Evolutionary conservation across 2,113 vertebrate genomes (phyloP).

Genomic region (Channa maculata): DNA sequence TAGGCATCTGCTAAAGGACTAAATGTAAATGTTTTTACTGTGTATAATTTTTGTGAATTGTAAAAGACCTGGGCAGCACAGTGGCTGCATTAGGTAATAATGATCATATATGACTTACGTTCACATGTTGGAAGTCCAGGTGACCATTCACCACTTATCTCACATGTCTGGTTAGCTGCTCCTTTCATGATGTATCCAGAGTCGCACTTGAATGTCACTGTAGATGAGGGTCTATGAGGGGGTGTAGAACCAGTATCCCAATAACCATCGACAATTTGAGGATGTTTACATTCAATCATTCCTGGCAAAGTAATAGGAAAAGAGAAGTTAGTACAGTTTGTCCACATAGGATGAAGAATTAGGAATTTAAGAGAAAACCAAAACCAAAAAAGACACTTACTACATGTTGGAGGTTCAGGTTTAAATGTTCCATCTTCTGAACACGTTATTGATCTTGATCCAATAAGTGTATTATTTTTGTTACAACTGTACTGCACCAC

Average conservation of each 20-base stretch:
- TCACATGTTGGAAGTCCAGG: slow-evolving; percentile 53
- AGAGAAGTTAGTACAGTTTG: background rate
- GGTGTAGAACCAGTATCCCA: background rate
- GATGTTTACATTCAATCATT: slow-evolving; percentile 21
- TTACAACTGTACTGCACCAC: slow-evolving; percentile 39
- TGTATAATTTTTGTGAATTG: no score
- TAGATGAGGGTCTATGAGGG: background rate
- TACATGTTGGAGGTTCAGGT: slow-evolving; percentile 60
- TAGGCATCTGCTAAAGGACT: no score
- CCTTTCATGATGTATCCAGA: slow-evolving; percentile 19
- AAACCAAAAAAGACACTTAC: slow-evolving; percentile 57
- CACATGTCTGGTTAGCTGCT: rapidly evolving
- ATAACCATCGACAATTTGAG: rapidly evolving
- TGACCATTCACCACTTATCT: slow-evolving; percentile 34
- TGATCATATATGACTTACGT: slow-evolving; percentile 53
- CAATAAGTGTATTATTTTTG: background rate
- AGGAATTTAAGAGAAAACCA: no score
- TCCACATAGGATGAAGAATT: no score
- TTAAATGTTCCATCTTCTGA: slow-evolving; percentile 21
- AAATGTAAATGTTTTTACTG: no score
- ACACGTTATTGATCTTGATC: background rate
- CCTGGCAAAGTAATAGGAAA: background rate
- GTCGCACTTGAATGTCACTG: slow-evolving; percentile 24
- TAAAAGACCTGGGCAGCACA: no score
- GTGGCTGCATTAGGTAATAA: no score